These are phyloP conservation scores for Neosalanx taihuensis DNA, from an alignment of 2,797 vertebrate genomes.

Conservation along the genomic window DNA sequence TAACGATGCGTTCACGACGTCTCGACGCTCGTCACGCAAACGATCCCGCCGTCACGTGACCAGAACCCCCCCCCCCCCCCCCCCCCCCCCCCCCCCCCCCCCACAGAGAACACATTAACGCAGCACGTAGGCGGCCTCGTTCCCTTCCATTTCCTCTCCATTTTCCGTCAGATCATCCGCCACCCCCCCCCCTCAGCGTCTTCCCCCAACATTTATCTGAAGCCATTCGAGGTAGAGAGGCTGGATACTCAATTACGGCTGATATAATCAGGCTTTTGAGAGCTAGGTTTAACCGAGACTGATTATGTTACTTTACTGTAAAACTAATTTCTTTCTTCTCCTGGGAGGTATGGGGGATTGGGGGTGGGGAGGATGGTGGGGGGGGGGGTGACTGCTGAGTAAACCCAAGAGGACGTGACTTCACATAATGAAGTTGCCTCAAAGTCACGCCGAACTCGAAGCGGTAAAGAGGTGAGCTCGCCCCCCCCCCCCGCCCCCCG, in stretches of 20 bases:
- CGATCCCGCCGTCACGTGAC: too few species aligned
- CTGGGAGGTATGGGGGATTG: neutral
- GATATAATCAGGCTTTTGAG: constrained; percentile 53
- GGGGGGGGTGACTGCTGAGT: constrained; percentile 34
- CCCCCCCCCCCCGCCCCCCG: neutral
- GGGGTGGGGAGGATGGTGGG: neutral
- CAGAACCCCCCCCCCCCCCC: too few species aligned
- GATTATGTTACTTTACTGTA: constrained; percentile 49
- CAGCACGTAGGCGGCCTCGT: too few species aligned
- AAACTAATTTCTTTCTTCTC: constrained; percentile 63
- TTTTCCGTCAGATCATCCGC: constrained; percentile 29
- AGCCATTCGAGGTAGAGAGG: constrained; percentile 32
- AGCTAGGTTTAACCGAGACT: constrained; percentile 40
- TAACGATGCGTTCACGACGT: too few species aligned
- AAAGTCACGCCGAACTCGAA: constrained; percentile 5
- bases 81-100: too few species aligned
- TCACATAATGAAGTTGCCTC: constrained; percentile 31
- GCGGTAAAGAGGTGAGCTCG: neutral
- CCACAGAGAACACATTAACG: too few species aligned
- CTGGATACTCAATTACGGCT: constrained; percentile 47
- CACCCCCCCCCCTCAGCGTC: too few species aligned
- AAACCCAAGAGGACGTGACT: constrained; percentile 50
- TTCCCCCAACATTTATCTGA: neutral
- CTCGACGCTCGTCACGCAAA: too few species aligned
- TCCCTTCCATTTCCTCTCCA: constrained; percentile 10